Evolutionary conservation across 2,888 invertebrate genomes (phyloP).

Genomic region (Baccha elongata): DNA sequence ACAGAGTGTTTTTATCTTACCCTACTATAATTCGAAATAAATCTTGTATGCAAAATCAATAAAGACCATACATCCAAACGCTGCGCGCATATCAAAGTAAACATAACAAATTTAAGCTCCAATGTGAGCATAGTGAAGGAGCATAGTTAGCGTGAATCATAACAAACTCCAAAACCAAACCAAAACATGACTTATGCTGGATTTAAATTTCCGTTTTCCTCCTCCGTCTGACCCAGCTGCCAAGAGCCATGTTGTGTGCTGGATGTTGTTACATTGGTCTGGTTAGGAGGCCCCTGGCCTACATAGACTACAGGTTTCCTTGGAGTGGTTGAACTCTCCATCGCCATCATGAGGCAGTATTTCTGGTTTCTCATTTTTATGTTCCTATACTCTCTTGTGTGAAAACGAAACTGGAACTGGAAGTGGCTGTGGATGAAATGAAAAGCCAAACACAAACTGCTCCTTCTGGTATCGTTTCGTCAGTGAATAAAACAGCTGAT

Average conservation of each 20-base stretch:
- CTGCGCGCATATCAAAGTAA: conserved; percentile 21
- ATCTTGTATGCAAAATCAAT: too few species aligned
- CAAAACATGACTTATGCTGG: conserved; percentile 56
- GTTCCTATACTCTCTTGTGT: conserved; percentile 10
- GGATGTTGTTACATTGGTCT: conserved; percentile 66
- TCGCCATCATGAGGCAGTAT: conserved; percentile 40
- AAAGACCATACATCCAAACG: conserved; percentile 19
- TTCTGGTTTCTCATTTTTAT: conserved; percentile 56
- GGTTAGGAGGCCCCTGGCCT: conserved; percentile 72
- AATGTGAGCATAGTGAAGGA: neutral
- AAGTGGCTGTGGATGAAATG: conserved; percentile 67
- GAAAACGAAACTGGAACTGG: conserved; percentile 69
- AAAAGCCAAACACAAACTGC: conserved; percentile 41
- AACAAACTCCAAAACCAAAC: conserved; percentile 51
- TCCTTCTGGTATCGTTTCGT: conserved; percentile 42
- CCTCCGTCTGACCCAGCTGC: neutral
- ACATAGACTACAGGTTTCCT: conserved; percentile 68
- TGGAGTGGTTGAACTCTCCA: conserved; percentile 70
- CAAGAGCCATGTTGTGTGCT: neutral
- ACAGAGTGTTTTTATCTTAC: too few species aligned
- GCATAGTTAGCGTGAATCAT: conserved; percentile 56
- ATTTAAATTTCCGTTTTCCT: conserved; percentile 29
- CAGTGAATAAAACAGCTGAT: conserved; percentile 62
- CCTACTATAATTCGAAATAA: too few species aligned
- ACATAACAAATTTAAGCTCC: conserved; percentile 49